Evolutionary conservation across 53 echinoderm and acorn worm genomes (phyloP), one percentile per base, ranked within the genome.

Genomic region (Crossaster papposus): DNA sequence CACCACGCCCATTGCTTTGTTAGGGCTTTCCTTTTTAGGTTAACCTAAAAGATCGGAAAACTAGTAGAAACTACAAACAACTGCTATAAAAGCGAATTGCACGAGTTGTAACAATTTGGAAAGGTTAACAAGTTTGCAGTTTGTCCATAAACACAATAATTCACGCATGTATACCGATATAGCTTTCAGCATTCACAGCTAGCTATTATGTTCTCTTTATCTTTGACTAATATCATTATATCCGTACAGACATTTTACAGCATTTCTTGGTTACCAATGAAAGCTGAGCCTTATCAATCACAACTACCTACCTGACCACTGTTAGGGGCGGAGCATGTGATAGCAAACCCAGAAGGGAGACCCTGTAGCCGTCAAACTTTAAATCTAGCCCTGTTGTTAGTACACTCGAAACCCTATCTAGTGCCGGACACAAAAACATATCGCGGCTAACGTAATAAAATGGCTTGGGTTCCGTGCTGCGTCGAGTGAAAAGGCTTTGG

Each of bases 391-490:
- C 74, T 28, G 70, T 17, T 74, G 36, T 20, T 51, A 51, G 23
- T 24, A 44, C n/a, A n/a, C 36, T 20, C 34, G 50, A 78, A 78
- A 78, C 78, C 78, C 34, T 20, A 74, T 18, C 75, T 74, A 4
- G 75, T 33, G 36, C 36, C 35, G 36, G 36, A 1, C 75, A 44
- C 14, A 32, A 33, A 35, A 44, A 38, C 20, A 38, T 78, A 51
- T 34, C 35, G 22, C 17, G 35, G 35, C 34, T 78, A 78, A 78
- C 50, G 50, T 78, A 78, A 78, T 78, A 33, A 78, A 78, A 38
- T 38, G 78, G 78, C 78, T 50, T 22, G 2, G 11, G 78, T 20
- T 24, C 6, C 31, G 35, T 73, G 33, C 13, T 13, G 2, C 70
- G 70, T 35, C 74, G 78, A 9, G 51, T 3, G 13, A 51, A 78